These are phyloP conservation scores for Mormyrops boulengeri DNA, from an alignment of 2,797 vertebrate species.

Conservation along the genomic window DNA sequence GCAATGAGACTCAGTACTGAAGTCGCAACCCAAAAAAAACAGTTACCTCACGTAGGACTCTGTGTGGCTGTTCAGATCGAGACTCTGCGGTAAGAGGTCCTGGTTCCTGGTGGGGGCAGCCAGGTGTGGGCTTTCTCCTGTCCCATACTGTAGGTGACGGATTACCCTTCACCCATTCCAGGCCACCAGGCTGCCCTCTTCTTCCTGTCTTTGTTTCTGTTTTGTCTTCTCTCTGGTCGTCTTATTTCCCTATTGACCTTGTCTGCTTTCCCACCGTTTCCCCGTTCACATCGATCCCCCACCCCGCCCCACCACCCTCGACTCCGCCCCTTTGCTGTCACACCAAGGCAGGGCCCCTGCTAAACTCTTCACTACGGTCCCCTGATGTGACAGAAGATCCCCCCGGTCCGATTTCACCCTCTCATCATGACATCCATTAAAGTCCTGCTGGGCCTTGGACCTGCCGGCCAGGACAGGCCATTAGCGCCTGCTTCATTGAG, in stretches of 20 bases:
- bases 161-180: not conserved
- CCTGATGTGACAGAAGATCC: constrained; percentile 60
- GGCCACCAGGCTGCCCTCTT: not conserved
- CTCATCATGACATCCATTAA: constrained; percentile 84
- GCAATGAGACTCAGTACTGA: not conserved
- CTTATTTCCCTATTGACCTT: constrained; percentile 24
- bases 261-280: not conserved
- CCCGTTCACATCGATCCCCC: not conserved
- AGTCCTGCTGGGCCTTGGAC: constrained; percentile 60
- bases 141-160: not conserved
- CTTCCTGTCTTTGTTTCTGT: not conserved
- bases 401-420: constrained; percentile 69
- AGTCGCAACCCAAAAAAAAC: not conserved
- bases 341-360: not conserved
- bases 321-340: not conserved
- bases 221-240: not conserved
- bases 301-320: not conserved
- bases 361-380: constrained; percentile 26
- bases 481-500: constrained; percentile 77
- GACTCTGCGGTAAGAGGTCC: not conserved
- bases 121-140: not conserved
- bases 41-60: not conserved
- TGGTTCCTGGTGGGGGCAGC: not conserved
- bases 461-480: constrained; percentile 68
- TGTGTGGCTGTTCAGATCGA: not conserved